Evolutionary conservation across 2,888 invertebrate genomes (phyloP), one percentile per base, ranked within the genome.

Genomic region (Dolomedes plantarius): DNA sequence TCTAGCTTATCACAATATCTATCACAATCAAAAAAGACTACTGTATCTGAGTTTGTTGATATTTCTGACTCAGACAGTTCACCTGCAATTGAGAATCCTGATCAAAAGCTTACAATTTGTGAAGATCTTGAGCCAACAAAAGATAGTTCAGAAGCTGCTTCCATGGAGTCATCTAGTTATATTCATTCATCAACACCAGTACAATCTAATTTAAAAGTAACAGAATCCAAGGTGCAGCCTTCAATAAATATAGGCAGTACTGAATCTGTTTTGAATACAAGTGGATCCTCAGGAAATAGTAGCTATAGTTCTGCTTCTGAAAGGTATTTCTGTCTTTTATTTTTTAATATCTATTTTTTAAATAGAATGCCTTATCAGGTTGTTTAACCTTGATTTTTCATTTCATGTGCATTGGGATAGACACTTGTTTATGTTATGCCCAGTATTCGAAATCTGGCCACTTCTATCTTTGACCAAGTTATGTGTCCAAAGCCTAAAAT

Each of bases 261-360:
- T 7, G 36, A 65, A 13, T 72, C 64, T 65, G 27, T 46, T 3
- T 73, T 80, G 11, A 73, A 73, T 28, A 65, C 23, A 80, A 67
- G 28, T 23, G 32, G 16, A 9, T 62, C 64, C 13, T 28, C 69
- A 11, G 67, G 56, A 41, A 68, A 36, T 19, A 67, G 67, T 19
- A 32, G 32, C 67, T 67, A 67, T 32, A 36, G 36, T 19, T 67
- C 67, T 32, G 67, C 67, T 2, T 19, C 23, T 7, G 67, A 67
- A 23, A 67, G 67, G 67, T 67, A 32, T 56, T 1, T 23, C 23
- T 56, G 56, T 56, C n/a, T n/a, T n/a, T n/a, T n/a, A n/a, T n/a
- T n/a, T n/a, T n/a, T n/a, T n/a, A n/a, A n/a, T n/a, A n/a, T n/a
- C n/a, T n/a, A n/a, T n/a, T n/a, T n/a, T n/a, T n/a, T n/a, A n/a